Percentiles rank a stretch among this genome's conserved stretches.
Conservation (phyloP, 2,113 vertebrate species). For the Gasterosteus nipponicus region DNA sequence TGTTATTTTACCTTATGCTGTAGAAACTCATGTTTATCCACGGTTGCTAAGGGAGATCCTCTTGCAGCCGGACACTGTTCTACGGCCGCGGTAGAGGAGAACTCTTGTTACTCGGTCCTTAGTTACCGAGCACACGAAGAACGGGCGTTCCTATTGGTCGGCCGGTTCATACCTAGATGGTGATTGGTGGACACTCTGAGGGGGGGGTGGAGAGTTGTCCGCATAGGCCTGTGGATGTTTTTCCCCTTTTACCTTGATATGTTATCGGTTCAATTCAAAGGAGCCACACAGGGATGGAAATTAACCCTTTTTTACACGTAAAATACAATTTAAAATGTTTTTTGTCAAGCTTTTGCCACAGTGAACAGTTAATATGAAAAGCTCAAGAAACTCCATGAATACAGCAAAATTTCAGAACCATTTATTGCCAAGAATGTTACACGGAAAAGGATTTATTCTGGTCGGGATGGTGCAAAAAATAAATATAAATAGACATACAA, state of each 20-base stretch:
- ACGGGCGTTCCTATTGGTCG: slow-evolving; percentile 69
- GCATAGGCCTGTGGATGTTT: too few species aligned
- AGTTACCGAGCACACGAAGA: slow-evolving; percentile 67
- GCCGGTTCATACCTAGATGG: background rate
- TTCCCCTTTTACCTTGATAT: background rate
- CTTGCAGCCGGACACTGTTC: slow-evolving; percentile 53
- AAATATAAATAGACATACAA: too few species aligned
- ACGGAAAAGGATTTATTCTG: too few species aligned
- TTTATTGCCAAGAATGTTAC: too few species aligned
- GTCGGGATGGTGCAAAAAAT: too few species aligned
- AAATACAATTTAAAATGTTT: background rate
- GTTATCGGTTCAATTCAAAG: background rate
- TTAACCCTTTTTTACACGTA: background rate
- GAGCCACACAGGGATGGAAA: background rate
- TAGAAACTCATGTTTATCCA: slow-evolving; percentile 85
- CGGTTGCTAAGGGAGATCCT: slow-evolving; percentile 82
- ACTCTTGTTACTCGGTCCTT: slow-evolving; percentile 58
- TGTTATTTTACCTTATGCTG: slow-evolving; percentile 78
- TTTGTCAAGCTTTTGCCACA: background rate
- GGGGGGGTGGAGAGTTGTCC: background rate
- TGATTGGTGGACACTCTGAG: slow-evolving; percentile 59
- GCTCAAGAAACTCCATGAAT: background rate
- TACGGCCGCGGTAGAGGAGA: slow-evolving; percentile 43
- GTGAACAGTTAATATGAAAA: background rate
- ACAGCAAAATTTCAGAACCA: too few species aligned